Base-by-base conservation (phyloP, 2,797 vertebrate species). In the Garrulus glandarius region DNA sequence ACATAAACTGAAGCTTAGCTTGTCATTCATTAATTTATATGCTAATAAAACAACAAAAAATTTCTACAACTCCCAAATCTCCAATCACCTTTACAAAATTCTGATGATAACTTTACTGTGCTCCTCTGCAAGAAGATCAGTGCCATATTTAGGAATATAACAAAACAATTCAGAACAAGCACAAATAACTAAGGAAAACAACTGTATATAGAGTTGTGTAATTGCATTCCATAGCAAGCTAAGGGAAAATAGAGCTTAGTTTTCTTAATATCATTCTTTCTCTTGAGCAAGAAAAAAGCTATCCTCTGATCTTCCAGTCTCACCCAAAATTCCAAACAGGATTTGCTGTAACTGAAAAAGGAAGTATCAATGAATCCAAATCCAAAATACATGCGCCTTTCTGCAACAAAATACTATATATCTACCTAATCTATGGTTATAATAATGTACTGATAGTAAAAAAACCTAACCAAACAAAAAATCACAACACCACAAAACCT, bases 21-120 rank as follows among this genome's bases (percentile, higher is more conserved):
- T 95, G 81, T 92, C 86, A 97, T 95, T 97, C 92, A 96, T 93
- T 86, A 97, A 98, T 93, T 96, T 92, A 97, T 97, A 97, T 81
- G 91, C 44, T 95, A 97, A 81, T 65, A 96, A 89, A 91, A 87
- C 82, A 97, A 84, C 49, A 95, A 50, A 24, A 89, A 39, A 85
- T 52, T 84, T 95, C 94, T 84, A 96, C 59, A 97, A 77, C 53
- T 95, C 93, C 63, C 56, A 92, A 93, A 89, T 88, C 91, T 93
- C 67, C 96, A 96, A 91, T 60, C 65, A 95, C 87, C 93, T 96
- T 97, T 88, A 87, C 76, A 96, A 87, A 89, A 92, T 68, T 91
- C 78, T 96, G 90, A 93, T 83, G 80, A 91, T 81, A 95, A 93
- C 78, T 96, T 96, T 96, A 95, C 69, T 80, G 61, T 77, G 87